phyloP scores from a whole-genome alignment of 2,113 vertebrate species.

The Oryzias celebensis region DNA sequence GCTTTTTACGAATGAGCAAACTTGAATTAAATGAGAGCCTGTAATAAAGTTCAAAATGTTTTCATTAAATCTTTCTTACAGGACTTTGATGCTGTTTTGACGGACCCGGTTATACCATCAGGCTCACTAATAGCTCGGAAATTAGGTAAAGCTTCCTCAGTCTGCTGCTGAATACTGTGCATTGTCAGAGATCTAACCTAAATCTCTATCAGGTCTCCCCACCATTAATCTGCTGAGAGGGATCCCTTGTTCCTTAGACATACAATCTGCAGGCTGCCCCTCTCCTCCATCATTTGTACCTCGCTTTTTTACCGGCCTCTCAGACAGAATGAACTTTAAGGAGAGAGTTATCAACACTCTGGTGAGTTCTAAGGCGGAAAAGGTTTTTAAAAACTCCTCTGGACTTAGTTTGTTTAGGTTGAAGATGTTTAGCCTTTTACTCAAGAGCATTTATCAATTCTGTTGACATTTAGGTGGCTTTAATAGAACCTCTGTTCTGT shows the following conservation, averaged over 20 bases:
- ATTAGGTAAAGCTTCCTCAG: constrained; percentile 47
- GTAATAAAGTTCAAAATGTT: no score
- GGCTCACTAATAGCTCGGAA: constrained; percentile 62
- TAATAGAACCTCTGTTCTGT: constrained; percentile 76
- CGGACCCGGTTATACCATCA: constrained; percentile 67
- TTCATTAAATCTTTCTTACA: not conserved
- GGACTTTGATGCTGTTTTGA: constrained; percentile 11
- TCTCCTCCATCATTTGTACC: constrained; percentile 78
- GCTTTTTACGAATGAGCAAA: no score
- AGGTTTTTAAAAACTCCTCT: no score
- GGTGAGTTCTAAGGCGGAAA: constrained; percentile 10
- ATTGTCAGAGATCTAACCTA: not conserved
- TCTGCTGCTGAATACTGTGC: no score
- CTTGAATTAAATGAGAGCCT: no score
- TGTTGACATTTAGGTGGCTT: constrained; percentile 44
- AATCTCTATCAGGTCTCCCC: constrained; percentile 53
- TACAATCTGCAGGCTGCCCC: constrained; percentile 62
- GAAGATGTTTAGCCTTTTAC: no score
- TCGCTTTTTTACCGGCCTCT: constrained; percentile 71
- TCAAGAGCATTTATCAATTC: no score
- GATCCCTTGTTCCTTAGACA: constrained; percentile 68
- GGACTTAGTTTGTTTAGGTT: no score
- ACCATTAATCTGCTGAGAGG: constrained; percentile 70
- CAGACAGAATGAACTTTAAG: constrained; percentile 81
- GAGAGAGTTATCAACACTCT: constrained; percentile 80